These are phyloP conservation scores for Tipula lateralis DNA, from an alignment of 2,888 invertebrate genomes.

Conservation along the genomic window DNA sequence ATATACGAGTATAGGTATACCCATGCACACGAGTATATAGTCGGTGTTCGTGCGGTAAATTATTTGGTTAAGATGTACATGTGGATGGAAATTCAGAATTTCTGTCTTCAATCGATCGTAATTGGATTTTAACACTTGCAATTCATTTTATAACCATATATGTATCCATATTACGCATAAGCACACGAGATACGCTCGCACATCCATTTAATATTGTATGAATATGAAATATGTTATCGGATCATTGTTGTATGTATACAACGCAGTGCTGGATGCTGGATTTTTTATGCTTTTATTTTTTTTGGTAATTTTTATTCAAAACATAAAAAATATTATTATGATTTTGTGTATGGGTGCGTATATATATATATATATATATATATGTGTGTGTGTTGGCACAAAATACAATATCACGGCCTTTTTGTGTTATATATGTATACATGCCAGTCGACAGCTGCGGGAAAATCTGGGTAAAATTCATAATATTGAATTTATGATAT, in stretches of 20 bases:
- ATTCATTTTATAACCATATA: background rate
- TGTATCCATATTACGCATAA: background rate
- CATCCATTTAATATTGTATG: background rate
- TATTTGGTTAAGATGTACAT: background rate
- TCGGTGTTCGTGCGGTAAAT: background rate
- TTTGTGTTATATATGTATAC: background rate
- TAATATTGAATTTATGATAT: conserved; percentile 11
- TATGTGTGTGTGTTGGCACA: background rate
- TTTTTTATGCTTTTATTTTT: background rate
- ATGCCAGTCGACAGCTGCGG: background rate
- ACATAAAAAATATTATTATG: conserved; percentile 3
- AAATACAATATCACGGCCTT: background rate
- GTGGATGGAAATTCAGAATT: background rate
- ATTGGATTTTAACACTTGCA: background rate
- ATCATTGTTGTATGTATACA: background rate
- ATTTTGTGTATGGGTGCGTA: background rate
- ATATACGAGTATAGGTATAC: no score
- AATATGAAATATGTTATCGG: background rate
- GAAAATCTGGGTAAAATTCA: conserved; percentile 24
- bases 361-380: no score
- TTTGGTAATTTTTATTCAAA: background rate
- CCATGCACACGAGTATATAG: background rate
- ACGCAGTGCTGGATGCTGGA: background rate
- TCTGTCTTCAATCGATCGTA: background rate
- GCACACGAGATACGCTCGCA: background rate